Base-by-base conservation (phyloP, 2,113 vertebrate species). In the Anser cygnoides region DNA sequence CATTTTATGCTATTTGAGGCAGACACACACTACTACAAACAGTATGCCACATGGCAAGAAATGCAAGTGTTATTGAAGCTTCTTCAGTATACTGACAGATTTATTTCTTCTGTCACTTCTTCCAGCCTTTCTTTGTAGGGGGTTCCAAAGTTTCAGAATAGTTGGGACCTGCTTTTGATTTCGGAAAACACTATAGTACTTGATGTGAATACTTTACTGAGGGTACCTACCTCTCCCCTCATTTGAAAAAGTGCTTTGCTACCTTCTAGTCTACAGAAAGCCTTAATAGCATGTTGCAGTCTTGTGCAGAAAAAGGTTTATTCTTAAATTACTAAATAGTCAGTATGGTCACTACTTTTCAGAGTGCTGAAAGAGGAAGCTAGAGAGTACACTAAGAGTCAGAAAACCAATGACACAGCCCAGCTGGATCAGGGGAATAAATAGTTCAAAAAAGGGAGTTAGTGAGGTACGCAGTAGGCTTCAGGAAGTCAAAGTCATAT, bases 1-100 rank as follows among this genome's bases (percentile, higher is more conserved):
- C 65, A 88, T 94, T 97, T 95, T 80, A 62, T 95, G 87, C 49
- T 93, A 49, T 93, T 80, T 86, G 87, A 96, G 88, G 89, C 78
- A 97, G 92, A 97, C 81, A 87, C 96, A 92, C 88, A 93, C 76
- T 96, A 59, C 68, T 77, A 67, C 90, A 89, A 94, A 87, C 84
- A 93, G 80, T 79, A 35, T 33, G 86, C 41, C 43, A 75, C 71
- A 61, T 29, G 41, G 55, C 22, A 92, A 80, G 66, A 87, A 91
- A 95, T 82, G 49, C 63, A 75, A 92, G 58, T 1, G 7, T 70
- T 89, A 83, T 28, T 83, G 62, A 95, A 73, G 44, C 50, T 93
- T 88, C 91, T 93, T 84, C 88, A 76, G 63, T 19, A 15, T 46
- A 37, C 25, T 83, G 55, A 81, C 62, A 89, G 52, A 87, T 78